phyloP scores from a whole-genome alignment of 2,797 vertebrate genomes.

The Arnoldichthys spilopterus region DNA sequence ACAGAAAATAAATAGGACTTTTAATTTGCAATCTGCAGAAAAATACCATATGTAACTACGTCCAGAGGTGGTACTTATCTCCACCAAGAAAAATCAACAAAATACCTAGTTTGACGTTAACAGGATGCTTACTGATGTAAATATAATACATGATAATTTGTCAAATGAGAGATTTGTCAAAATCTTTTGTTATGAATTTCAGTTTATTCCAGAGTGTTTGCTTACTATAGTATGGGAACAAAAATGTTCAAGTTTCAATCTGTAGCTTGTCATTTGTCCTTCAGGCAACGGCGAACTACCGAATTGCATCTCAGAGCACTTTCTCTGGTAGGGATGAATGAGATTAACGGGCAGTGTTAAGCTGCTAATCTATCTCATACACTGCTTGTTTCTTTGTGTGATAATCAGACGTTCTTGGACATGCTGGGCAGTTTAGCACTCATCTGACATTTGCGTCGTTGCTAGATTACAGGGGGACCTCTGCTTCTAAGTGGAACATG shows the following conservation, averaged over 20 bases:
- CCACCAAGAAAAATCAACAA: no score
- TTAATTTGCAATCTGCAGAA: no score
- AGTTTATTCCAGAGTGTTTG: background rate
- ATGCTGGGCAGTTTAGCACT: conserved; percentile 68
- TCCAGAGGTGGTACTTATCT: no score
- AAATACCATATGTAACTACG: no score
- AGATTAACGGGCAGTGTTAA: conserved; percentile 72
- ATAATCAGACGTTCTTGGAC: conserved; percentile 80
- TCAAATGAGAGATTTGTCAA: no score
- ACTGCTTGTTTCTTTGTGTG: conserved; percentile 67
- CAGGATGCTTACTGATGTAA: no score
- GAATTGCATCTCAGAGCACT: conserved; percentile 69
- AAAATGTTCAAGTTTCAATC: conserved; percentile 3
- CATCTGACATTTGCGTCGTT: conserved; percentile 63
- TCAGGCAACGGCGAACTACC: conserved; percentile 70
- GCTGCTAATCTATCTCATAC: conserved; percentile 75
- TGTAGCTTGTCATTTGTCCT: conserved; percentile 49
- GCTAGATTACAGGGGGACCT: conserved; percentile 38
- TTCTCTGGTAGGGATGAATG: conserved; percentile 73
- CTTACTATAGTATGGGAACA: conserved; percentile 29
- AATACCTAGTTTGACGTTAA: no score
- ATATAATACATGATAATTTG: no score
- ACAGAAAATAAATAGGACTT: no score
- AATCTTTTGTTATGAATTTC: background rate
- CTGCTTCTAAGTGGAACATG: background rate